Conservation (phyloP, 2,888 invertebrate species). For the Eristalis arbustorum region DNA sequence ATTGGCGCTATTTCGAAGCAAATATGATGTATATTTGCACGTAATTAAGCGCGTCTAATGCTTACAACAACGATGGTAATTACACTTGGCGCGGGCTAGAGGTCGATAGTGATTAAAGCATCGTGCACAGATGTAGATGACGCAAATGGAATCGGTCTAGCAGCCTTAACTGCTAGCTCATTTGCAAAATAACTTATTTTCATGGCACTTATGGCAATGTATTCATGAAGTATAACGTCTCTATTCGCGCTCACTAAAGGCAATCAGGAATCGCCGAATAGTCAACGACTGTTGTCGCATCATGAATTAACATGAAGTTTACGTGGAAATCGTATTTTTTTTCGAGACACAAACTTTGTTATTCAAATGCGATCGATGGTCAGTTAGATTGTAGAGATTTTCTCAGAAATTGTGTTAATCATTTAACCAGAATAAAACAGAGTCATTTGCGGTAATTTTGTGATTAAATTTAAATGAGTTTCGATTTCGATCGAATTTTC, state of each 20-base stretch:
- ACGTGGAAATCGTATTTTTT: neutral
- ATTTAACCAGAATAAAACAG: too few species aligned
- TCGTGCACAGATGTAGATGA: neutral
- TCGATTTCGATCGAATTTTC: too few species aligned
- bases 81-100: constrained; percentile 29
- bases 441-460: too few species aligned
- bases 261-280: neutral
- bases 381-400: too few species aligned
- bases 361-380: neutral
- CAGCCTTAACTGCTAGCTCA: constrained; percentile 19
- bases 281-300: neutral
- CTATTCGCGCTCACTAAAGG: neutral
- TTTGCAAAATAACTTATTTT: constrained; percentile 20
- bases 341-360: neutral
- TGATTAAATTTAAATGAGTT: too few species aligned
- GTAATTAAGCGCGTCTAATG: constrained; percentile 25
- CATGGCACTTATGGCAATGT: neutral
- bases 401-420: too few species aligned
- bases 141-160: constrained; percentile 34
- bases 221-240: neutral
- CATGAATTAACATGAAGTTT: neutral
- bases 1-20: neutral
- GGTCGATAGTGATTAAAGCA: constrained; percentile 25
- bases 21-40: constrained; percentile 20
- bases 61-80: constrained; percentile 3